Conservation (phyloP, 1,140 invertebrate genomes). For the Bombyx mandarina region DNA sequence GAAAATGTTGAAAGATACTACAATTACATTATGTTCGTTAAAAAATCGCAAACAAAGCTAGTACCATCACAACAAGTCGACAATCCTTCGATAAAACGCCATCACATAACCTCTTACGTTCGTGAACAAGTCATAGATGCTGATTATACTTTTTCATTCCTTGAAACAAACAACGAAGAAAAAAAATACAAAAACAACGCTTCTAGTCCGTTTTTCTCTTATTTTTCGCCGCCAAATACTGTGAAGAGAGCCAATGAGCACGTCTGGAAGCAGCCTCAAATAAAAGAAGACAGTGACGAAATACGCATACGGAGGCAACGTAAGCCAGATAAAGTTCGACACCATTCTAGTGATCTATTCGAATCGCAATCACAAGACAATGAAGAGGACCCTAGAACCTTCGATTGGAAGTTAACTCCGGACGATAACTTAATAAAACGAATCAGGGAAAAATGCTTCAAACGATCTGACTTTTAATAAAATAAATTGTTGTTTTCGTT, state of each 20-base stretch:
- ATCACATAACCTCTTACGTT: slow-evolving; percentile 43
- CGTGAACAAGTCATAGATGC: slow-evolving; percentile 42
- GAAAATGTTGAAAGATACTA: slow-evolving; percentile 50
- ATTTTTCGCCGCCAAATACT: slow-evolving; percentile 42
- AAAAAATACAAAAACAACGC: slow-evolving; percentile 34
- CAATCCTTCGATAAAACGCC: slow-evolving; percentile 19
- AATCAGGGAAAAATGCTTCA: slow-evolving; percentile 49
- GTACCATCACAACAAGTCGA: slow-evolving; percentile 12
- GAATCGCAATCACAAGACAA: slow-evolving; percentile 51
- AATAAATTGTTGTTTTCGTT: neutral
- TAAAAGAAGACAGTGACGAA: slow-evolving; percentile 10
- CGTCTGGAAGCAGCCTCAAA: slow-evolving; percentile 36
- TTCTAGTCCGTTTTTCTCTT: slow-evolving; percentile 55
- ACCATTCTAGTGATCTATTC: slow-evolving; percentile 51
- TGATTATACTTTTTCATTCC: slow-evolving; percentile 52
- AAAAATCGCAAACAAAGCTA: slow-evolving; percentile 38
- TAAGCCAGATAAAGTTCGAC: slow-evolving; percentile 25
- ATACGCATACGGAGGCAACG: slow-evolving; percentile 18
- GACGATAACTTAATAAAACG: slow-evolving; percentile 45
- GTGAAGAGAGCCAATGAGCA: slow-evolving; percentile 25
- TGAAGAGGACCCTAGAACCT: slow-evolving; percentile 32
- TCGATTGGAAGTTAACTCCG: slow-evolving; percentile 46
- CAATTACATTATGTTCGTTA: slow-evolving; percentile 43
- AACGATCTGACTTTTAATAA: slow-evolving; percentile 41
- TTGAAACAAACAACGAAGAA: slow-evolving; percentile 34